phyloP scores from a whole-genome alignment of 2,888 invertebrate genomes.

The Seladonia tumulorum region DNA sequence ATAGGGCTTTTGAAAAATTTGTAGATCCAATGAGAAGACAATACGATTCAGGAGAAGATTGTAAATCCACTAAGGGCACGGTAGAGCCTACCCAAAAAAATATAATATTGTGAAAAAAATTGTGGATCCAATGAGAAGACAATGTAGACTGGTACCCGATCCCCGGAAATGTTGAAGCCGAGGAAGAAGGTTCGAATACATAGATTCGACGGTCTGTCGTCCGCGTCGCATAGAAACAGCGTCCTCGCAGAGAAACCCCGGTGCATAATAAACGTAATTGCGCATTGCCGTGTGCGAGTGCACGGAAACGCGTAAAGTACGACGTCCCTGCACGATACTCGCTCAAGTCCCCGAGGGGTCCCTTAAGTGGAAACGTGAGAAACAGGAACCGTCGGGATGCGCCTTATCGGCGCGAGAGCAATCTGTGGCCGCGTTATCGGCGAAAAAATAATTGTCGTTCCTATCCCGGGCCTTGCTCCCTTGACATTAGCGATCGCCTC shows the following conservation, averaged over 20 bases:
- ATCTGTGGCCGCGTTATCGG: conserved; percentile 51
- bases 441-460: conserved; percentile 59
- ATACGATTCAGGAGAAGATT: too few species aligned
- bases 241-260: background rate
- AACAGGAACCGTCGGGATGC: conserved; percentile 46
- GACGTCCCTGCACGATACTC: conserved; percentile 26
- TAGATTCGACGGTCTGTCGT: background rate
- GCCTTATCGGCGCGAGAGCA: conserved; percentile 31
- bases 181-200: background rate
- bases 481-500: conserved; percentile 23
- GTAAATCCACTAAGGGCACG: too few species aligned
- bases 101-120: too few species aligned
- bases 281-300: conserved; percentile 12
- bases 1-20: background rate
- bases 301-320: conserved; percentile 43
- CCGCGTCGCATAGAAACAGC: conserved; percentile 23
- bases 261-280: conserved; percentile 46
- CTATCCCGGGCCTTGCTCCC: conserved; percentile 30
- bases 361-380: conserved; percentile 62
- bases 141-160: background rate
- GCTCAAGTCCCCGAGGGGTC: conserved; percentile 37
- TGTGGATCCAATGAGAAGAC: background rate
- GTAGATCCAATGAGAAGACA: background rate
- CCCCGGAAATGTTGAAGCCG: background rate
- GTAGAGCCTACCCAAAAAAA: too few species aligned